Percentiles rank a stretch among this genome's conserved stretches.
Evolutionary conservation across 2,113 vertebrate genomes (phyloP).

Genomic region (Poeciliopsis retropinna): DNA sequence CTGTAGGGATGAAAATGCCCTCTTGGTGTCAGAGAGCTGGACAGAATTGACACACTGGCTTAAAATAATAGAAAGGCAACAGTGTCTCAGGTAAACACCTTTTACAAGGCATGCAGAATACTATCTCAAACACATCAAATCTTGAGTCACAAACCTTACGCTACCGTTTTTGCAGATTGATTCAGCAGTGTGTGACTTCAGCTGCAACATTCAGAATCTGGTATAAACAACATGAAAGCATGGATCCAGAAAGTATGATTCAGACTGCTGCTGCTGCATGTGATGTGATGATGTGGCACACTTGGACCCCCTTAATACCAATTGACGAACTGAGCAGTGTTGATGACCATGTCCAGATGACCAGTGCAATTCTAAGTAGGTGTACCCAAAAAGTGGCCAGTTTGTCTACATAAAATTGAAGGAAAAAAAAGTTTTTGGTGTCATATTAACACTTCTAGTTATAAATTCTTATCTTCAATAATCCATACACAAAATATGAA

Average conservation of each 20-base stretch:
- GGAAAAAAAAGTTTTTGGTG: no score
- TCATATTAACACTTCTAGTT: not conserved
- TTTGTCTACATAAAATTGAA: not conserved
- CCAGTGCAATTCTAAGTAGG: no score
- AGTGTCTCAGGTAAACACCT: not conserved
- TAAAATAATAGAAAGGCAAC: not conserved
- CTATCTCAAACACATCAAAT: not conserved
- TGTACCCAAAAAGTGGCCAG: not conserved
- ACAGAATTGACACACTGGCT: not conserved
- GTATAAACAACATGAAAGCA: not conserved
- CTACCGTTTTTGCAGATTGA: not conserved
- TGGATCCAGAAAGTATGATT: not conserved
- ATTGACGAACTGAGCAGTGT: not conserved
- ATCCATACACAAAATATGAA: not conserved
- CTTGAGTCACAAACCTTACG: not conserved
- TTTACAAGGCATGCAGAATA: not conserved
- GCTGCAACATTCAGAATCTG: not conserved
- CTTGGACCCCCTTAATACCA: no score
- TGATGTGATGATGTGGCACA: no score
- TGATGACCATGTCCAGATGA: not conserved
- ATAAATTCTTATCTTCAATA: not conserved
- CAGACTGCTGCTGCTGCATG: not conserved
- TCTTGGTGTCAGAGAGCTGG: not conserved
- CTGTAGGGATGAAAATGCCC: not conserved
- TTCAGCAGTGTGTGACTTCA: not conserved